phyloP scores from a whole-genome alignment of 2,888 invertebrate species.

The Folsomia manolachei region DNA sequence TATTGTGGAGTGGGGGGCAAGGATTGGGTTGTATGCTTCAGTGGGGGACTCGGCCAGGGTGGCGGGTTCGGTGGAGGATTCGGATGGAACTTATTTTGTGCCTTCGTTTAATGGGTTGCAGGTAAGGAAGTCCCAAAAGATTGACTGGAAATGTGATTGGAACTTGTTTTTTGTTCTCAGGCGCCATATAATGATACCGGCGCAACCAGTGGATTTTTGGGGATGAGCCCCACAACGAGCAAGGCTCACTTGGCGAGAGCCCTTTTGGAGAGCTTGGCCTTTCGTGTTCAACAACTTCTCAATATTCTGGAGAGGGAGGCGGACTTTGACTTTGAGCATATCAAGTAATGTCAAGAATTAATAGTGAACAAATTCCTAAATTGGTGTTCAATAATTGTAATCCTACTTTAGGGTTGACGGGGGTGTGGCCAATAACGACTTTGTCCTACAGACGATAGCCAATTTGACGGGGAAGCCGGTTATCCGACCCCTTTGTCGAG shows the following conservation, averaged over 20 bases:
- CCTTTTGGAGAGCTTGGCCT: conserved; percentile 80
- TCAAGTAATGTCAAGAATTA: conserved; percentile 60
- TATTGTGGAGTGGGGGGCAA: conserved; percentile 78
- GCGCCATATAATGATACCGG: conserved; percentile 83
- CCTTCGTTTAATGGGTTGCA: conserved; percentile 87
- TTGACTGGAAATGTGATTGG: not conserved
- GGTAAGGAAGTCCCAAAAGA: conserved; percentile 60
- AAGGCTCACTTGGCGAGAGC: conserved; percentile 78
- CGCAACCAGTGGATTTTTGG: conserved; percentile 81
- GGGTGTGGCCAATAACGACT: conserved; percentile 93
- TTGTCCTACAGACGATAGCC: conserved; percentile 81
- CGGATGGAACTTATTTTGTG: conserved; percentile 78
- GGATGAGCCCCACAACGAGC: conserved; percentile 67
- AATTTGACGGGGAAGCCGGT: conserved; percentile 74
- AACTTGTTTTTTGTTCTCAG: conserved; percentile 57
- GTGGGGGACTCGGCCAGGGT: conserved; percentile 66
- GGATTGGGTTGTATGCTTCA: conserved; percentile 60
- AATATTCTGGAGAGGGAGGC: conserved; percentile 67
- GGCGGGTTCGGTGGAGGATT: conserved; percentile 66
- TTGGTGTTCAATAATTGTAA: conserved; percentile 13
- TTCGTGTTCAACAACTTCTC: conserved; percentile 74
- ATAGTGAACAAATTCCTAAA: too few species aligned
- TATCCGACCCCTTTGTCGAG: conserved; percentile 69
- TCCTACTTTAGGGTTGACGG: conserved; percentile 73
- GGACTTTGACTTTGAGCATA: conserved; percentile 59